A percentile compares a stretch with the other conserved stretches of the same genome.
Evolutionary conservation across 2,113 vertebrate species (phyloP).

Genomic region (Plestiodon gilberti): DNA sequence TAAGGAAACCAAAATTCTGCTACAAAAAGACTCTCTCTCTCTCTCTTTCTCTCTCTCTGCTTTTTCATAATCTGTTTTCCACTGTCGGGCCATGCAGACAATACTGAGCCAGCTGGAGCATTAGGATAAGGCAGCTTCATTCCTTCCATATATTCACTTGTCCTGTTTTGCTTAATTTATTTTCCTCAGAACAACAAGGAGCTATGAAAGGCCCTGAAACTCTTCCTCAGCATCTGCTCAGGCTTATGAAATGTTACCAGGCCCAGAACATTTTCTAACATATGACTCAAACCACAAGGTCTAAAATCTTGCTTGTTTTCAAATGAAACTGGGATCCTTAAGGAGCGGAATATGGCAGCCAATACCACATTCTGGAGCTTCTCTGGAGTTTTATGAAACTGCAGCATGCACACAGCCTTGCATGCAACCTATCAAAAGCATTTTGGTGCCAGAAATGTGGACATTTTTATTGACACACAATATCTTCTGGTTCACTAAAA

Average conservation of each 20-base stretch:
- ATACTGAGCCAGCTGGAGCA: too few species aligned
- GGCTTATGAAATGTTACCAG: not conserved
- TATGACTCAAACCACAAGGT: not conserved
- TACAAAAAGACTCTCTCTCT: not conserved
- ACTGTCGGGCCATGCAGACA: too few species aligned
- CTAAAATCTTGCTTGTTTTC: not conserved
- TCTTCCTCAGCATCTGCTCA: not conserved
- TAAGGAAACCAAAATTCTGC: not conserved
- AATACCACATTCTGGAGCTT: not conserved
- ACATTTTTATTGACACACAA: not conserved
- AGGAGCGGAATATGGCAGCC: too few species aligned
- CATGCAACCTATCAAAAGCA: not conserved
- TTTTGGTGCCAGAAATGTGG: not conserved
- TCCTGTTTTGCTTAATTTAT: not conserved
- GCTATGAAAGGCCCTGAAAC: too few species aligned
- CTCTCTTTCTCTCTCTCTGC: too few species aligned
- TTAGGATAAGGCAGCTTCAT: not conserved
- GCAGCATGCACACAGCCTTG: not conserved
- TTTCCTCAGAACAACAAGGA: too few species aligned
- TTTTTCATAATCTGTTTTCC: too few species aligned
- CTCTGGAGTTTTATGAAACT: not conserved
- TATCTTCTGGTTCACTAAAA: not conserved
- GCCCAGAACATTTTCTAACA: not conserved
- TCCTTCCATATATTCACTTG: not conserved
- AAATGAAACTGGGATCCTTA: not conserved